Evolutionary conservation across 1,140 invertebrate species (phyloP).

Genomic region (Eumeta japonica): DNA sequence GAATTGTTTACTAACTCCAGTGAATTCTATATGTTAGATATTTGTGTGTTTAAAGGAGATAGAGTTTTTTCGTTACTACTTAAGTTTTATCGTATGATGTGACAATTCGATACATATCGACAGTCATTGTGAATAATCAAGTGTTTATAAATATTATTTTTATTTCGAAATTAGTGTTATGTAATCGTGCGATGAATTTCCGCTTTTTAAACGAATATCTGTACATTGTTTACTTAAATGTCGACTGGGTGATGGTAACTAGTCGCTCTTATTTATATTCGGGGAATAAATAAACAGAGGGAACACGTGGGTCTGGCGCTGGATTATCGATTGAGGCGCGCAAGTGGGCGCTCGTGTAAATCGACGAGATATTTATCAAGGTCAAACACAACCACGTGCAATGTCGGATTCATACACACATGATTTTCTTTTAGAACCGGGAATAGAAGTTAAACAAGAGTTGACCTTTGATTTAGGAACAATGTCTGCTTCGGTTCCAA

Average conservation of each 20-base stretch:
- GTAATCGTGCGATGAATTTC: conserved; percentile 41
- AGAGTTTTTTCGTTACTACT: no score
- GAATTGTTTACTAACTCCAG: neutral
- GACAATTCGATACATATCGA: conserved; percentile 44
- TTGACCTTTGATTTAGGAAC: conserved; percentile 38
- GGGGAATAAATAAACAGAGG: conserved; percentile 45
- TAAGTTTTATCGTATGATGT: no score
- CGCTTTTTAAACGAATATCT: no score
- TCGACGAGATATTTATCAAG: conserved; percentile 50
- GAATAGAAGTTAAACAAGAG: conserved; percentile 58
- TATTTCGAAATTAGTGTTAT: conserved; percentile 35
- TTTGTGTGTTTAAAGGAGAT: neutral
- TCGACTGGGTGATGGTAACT: no score
- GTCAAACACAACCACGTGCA: conserved; percentile 52
- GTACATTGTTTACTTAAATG: no score
- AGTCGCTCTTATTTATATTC: conserved; percentile 8
- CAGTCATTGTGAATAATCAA: conserved; percentile 51
- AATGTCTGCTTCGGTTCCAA: conserved; percentile 61
- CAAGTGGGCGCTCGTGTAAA: conserved; percentile 46
- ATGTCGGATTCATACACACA: conserved; percentile 61
- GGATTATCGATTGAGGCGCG: conserved; percentile 51
- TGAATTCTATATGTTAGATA: conserved; percentile 12
- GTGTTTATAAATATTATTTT: conserved; percentile 32
- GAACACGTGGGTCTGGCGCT: conserved; percentile 44
- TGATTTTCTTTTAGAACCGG: conserved; percentile 58